Evolutionary conservation across 2,113 vertebrate species (phyloP).

Genomic region (Syngnathus typhle): DNA sequence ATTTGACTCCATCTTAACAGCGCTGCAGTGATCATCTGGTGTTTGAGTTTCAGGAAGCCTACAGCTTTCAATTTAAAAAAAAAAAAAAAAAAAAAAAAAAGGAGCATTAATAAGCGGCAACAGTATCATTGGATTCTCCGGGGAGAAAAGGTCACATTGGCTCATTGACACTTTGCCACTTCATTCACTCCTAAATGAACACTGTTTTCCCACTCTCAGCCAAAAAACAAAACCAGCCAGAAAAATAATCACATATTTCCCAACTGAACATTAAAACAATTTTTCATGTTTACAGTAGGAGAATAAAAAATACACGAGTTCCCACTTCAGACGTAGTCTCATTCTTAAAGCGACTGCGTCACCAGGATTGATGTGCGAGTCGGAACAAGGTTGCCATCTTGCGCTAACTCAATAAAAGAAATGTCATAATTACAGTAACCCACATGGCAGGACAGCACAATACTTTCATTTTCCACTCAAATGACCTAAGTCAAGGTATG

Average conservation of each 20-base stretch:
- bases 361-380: too few relatives aligned
- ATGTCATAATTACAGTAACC: too few relatives aligned
- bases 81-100: too few relatives aligned
- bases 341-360: neutral
- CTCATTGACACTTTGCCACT: conserved; percentile 1
- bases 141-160: neutral
- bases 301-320: neutral
- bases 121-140: neutral
- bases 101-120: conserved; percentile 1
- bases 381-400: too few relatives aligned
- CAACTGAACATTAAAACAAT: neutral
- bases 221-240: neutral
- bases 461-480: too few relatives aligned
- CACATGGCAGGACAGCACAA: too few relatives aligned
- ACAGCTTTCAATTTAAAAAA: conserved; percentile 4
- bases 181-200: neutral
- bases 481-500: too few relatives aligned
- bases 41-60: conserved; percentile 1
- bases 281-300: neutral
- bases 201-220: neutral
- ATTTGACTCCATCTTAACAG: neutral
- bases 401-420: too few relatives aligned
- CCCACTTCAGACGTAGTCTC: neutral
- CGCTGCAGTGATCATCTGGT: neutral
- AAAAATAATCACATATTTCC: conserved; percentile 1